Base-by-base conservation (phyloP, 2,888 invertebrate species). In the Synergus itoensis region DNA sequence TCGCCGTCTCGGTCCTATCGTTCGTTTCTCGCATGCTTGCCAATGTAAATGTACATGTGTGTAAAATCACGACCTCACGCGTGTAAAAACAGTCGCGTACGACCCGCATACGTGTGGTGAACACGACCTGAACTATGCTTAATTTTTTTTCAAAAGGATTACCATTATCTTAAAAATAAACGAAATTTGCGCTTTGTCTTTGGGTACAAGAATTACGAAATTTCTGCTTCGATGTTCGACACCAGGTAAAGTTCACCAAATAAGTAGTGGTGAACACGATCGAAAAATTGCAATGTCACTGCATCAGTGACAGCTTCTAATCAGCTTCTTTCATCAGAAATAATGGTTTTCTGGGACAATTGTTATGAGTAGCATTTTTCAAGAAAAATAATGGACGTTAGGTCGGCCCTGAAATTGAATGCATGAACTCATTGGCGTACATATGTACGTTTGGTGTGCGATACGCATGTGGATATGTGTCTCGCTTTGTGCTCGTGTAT, bases 1-100 rank as follows among this genome's bases (percentile, higher is more conserved):
- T 82, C 79, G 80, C 77, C 76, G 28, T 53, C 63, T 67, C 80
- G 73, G 57, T 80, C 76, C 81, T 86, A 83, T 86, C 83, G 79
- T 78, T 69, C 76, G 67, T 75, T 77, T 48, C 45, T 81, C 80
- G 80, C 77, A 77, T 81, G 67, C 80, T 81, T 36, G 21, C 21
- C 7, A 79, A 28, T 28, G 28, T 18, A 77, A 28, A 28, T 77
- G 16, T 16, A 48, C 62, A 57, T 45, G 36, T 57, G 43, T 41
- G 36, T 36, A 9, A 60, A 28, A 45, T 11, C 73, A 53, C 53
- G 62, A 18, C 45, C 43, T 7, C 16, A 43, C 16, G 67, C 41
- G 12, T 62, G 18, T 41, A 40, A 65, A 65, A 11, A 18, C 12
- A 11, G 11, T 11, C 41, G n/a, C 3, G n/a, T 65, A 12, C 5